Evolutionary conservation across 2,888 invertebrate genomes (phyloP), one percentile per base, ranked within the genome.

Genomic region (Nomada goodeniana): DNA sequence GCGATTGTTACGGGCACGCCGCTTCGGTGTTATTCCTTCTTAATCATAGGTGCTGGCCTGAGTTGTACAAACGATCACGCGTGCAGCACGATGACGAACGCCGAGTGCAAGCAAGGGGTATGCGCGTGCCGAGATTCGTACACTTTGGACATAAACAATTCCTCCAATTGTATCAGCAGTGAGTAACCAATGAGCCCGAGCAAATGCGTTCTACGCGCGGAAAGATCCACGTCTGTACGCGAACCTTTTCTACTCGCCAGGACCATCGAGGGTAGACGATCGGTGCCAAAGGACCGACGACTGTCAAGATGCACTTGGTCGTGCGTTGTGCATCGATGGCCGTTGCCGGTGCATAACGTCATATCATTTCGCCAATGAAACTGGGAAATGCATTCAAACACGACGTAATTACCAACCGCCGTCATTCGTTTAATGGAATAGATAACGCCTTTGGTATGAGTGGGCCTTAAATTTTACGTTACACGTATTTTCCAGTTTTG

Each of bases 141-240:
- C 26, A 82, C 88, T 59, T 69, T 90, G 36, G 91, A 91, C 50
- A 87, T 80, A 2, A 84, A 77, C 5, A 91, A 91, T 80, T 89
- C 91, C 0, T 91, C 91, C 0, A 91, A 89, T 50, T 91, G 91
- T 55, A 83, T 91, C 23, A 61, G 55, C 1, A 88, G 91, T 91
- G 60, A 90, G 90, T 80, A 44, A 53, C 13, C 10, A 1, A 36
- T 5, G n/a, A 20, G 23, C 3, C 11, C 13, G 23, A 11, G 44
- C 50, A 3, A 18, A 18, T 50, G 50, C 50, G 1, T 50, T 15
- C 15, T 50, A 18, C 15, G 18, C 11, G 1, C 50, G 15, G 18
- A 50, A 18, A 18, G 50, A 18, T 50, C 13, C 4, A 10, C 9
- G n/a, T 18, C n/a, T n/a, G 36, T 47, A 29, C 53, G 60, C 7